These are phyloP conservation scores for Crocuta crocuta DNA, from an alignment of 2,113 vertebrate genomes.

Conservation along the genomic window DNA sequence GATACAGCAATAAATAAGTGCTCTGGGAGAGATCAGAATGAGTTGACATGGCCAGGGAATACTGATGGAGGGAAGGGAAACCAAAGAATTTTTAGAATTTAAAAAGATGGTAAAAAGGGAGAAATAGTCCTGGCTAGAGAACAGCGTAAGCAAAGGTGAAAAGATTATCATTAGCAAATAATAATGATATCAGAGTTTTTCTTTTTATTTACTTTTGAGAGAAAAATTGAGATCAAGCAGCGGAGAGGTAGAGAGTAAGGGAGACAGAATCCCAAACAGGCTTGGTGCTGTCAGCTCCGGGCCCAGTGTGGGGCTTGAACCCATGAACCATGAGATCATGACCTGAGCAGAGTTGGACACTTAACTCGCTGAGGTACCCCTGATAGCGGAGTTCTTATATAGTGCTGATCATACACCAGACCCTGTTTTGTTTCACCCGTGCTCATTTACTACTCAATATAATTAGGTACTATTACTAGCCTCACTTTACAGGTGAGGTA, in stretches of 20 bases:
- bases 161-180: neutral
- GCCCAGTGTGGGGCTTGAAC: no score
- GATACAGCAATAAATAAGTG: neutral
- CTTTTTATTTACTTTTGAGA: no score
- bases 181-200: neutral
- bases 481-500: neutral
- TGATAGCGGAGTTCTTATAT: neutral
- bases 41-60: neutral
- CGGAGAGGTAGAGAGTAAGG: no score
- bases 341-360: no score
- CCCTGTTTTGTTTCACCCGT: neutral
- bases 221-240: no score
- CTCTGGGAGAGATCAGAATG: neutral
- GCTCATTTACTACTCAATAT: neutral
- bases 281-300: no score
- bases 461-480: neutral
- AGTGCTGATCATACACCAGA: neutral
- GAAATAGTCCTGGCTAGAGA: neutral
- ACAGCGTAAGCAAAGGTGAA: neutral
- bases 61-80: neutral
- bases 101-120: neutral
- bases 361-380: no score
- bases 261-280: no score
- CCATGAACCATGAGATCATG: no score
- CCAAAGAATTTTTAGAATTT: slow-evolving; percentile 3